Evolutionary conservation across 2,797 vertebrate species (phyloP).

Genomic region (Dryobates pubescens): DNA sequence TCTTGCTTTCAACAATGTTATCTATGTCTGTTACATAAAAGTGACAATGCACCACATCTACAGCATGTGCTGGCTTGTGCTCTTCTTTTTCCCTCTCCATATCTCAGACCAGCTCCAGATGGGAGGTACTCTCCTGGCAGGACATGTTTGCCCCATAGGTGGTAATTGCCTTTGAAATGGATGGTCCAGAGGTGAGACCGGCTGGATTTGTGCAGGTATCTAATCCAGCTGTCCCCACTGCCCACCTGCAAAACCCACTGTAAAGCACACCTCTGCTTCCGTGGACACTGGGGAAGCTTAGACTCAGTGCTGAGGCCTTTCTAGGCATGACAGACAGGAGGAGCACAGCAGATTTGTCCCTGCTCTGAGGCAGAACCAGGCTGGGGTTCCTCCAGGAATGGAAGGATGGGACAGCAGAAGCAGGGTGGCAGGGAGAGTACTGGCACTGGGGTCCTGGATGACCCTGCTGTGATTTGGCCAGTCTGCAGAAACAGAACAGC

Average conservation of each 20-base stretch:
- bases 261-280: not conserved
- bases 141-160: not conserved
- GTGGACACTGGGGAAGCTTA: fast-evolving
- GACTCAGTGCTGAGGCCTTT: not conserved
- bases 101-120: not conserved
- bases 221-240: not conserved
- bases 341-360: not conserved
- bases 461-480: fast-evolving
- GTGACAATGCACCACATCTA: not conserved
- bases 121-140: not conserved
- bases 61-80: not conserved
- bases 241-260: not conserved
- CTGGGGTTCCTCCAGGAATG: not conserved
- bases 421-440: not conserved
- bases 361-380: not conserved
- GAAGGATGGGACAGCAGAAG: not conserved
- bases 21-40: constrained; percentile 43
- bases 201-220: not conserved
- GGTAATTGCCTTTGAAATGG: not conserved
- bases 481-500: fast-evolving
- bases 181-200: not conserved
- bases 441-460: not conserved
- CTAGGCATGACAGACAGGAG: fast-evolving
- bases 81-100: not conserved
- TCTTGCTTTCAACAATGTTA: constrained; percentile 9